Percentiles rank a stretch among this genome's conserved stretches.
Conservation (phyloP, 1,140 invertebrate genomes). For the Ostrea denselamellosa region DNA sequence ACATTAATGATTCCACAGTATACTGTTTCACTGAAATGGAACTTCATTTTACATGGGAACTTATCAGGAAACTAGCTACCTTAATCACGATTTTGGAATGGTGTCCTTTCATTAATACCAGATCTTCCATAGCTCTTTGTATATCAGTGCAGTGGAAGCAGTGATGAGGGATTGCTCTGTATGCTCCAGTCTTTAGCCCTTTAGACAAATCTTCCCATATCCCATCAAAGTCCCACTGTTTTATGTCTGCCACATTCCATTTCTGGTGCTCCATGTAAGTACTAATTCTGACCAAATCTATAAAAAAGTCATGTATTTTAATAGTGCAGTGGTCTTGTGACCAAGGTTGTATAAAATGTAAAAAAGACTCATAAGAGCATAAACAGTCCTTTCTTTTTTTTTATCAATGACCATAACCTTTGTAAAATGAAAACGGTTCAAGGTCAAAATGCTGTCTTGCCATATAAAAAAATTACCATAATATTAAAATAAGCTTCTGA, state of each 20-base stretch:
- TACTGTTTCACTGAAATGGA: too few relatives aligned
- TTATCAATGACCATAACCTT: too few relatives aligned
- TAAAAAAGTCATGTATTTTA: background rate
- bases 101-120: background rate
- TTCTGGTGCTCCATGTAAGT: conserved; percentile 17
- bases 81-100: conserved; percentile 23
- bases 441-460: too few relatives aligned
- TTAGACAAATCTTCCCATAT: background rate
- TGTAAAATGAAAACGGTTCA: too few relatives aligned
- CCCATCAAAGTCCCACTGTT: background rate
- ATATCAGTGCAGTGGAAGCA: conserved; percentile 42
- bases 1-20: too few relatives aligned
- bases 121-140: conserved; percentile 59
- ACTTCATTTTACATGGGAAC: too few relatives aligned
- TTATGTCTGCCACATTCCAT: conserved; percentile 30
- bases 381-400: too few relatives aligned
- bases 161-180: conserved; percentile 43
- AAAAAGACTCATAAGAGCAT: too few relatives aligned
- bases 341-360: too few relatives aligned
- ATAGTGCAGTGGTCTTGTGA: too few relatives aligned
- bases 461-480: too few relatives aligned
- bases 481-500: too few relatives aligned
- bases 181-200: conserved; percentile 56
- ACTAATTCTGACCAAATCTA: conserved; percentile 39
- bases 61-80: background rate